Evolutionary conservation across 2,797 vertebrate genomes (phyloP).

Genomic region (Ispidina lecontei): DNA sequence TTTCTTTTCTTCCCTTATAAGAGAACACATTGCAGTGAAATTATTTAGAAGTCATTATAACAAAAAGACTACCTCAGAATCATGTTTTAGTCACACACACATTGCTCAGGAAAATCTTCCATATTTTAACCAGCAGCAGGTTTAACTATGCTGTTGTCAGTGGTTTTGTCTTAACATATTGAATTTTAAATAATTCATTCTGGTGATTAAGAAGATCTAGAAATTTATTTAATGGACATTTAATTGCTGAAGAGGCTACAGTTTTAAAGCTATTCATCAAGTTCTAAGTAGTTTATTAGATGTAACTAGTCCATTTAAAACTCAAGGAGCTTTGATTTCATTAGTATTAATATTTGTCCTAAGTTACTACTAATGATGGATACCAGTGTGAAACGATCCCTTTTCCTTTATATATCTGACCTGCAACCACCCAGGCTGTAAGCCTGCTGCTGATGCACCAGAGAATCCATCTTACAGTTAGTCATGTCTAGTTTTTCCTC

Average conservation of each 20-base stretch:
- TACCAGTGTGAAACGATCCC: slow-evolving; percentile 39
- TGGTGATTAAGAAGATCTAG: neutral
- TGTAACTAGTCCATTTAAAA: slow-evolving; percentile 35
- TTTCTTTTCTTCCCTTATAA: neutral
- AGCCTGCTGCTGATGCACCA: neutral
- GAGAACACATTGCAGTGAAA: neutral
- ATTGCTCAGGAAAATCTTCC: neutral
- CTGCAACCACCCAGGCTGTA: slow-evolving; percentile 42
- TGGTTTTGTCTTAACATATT: neutral
- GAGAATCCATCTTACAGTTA: neutral
- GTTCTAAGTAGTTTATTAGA: slow-evolving; percentile 50
- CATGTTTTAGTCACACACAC: neutral
- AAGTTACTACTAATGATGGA: slow-evolving; percentile 48
- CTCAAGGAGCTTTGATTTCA: slow-evolving; percentile 61
- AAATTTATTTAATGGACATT: neutral
- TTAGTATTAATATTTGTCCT: slow-evolving; percentile 69
- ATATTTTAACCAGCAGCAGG: neutral
- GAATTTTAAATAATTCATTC: neutral
- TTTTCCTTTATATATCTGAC: slow-evolving; percentile 34
- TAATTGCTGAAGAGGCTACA: slow-evolving; percentile 10
- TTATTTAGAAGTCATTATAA: neutral
- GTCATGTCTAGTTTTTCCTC: slow-evolving; percentile 4
- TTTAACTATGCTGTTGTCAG: neutral
- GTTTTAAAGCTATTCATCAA: slow-evolving; percentile 53
- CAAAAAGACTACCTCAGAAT: neutral